phyloP scores from a whole-genome alignment of 2,888 invertebrate genomes.

The Frankliniella fusca region DNA sequence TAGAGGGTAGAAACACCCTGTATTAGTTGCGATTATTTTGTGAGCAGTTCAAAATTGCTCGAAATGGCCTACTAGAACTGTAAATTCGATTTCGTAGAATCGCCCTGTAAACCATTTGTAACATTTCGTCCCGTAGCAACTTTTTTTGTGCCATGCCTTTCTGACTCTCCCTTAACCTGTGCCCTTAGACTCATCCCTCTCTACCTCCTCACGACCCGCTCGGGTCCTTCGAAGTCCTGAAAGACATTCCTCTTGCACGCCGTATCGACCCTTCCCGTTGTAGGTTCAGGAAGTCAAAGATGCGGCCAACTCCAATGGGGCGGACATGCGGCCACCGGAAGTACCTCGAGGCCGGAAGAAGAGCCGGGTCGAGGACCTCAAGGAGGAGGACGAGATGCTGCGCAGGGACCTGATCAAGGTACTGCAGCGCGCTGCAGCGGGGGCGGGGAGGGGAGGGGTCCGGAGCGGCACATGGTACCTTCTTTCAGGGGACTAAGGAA shows the following conservation, averaged over 20 bases:
- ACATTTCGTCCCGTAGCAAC: background rate
- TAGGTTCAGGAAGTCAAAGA: constrained; percentile 22
- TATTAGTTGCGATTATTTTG: no score
- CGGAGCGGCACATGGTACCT: no score
- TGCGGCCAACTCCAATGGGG: background rate
- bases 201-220: background rate
- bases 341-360: constrained; percentile 40
- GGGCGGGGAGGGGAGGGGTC: constrained; percentile 4
- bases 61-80: no score
- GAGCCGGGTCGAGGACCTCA: constrained; percentile 45
- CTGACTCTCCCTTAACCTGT: background rate
- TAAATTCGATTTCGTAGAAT: no score
- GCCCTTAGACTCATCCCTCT: background rate
- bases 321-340: background rate
- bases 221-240: background rate
- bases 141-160: background rate
- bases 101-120: no score
- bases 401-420: constrained; percentile 28
- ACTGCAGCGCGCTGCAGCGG: constrained; percentile 7
- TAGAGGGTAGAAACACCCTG: no score
- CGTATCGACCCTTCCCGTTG: background rate
- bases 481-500: no score
- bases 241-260: no score
- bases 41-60: no score
- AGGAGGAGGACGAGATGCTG: constrained; percentile 41